Conservation (phyloP, 2,888 invertebrate species). For the Pseudococcus longispinus region DNA sequence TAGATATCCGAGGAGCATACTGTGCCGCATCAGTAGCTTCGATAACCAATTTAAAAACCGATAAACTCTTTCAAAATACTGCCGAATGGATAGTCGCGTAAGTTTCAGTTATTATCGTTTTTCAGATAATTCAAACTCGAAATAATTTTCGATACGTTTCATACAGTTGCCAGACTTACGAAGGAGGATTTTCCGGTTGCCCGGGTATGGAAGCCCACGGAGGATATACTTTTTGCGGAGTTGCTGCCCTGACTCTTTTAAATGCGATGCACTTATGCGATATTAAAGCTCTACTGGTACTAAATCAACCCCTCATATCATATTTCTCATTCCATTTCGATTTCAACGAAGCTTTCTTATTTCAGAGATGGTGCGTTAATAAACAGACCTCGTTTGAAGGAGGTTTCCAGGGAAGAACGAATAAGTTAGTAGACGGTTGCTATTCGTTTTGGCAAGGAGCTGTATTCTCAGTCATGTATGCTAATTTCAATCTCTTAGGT, state of each 20-base stretch:
- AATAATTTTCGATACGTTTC: neutral
- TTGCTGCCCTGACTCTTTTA: slow-evolving; percentile 86
- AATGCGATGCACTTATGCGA: slow-evolving; percentile 78
- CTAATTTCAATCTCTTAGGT: slow-evolving; percentile 21
- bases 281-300: slow-evolving; percentile 74
- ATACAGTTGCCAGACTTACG: slow-evolving; percentile 92
- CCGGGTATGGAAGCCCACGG: slow-evolving; percentile 98
- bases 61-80: slow-evolving; percentile 81
- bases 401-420: slow-evolving; percentile 96
- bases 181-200: slow-evolving; percentile 95
- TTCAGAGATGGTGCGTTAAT: slow-evolving; percentile 83
- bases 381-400: slow-evolving; percentile 94
- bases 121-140: neutral
- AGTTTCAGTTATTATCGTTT: slow-evolving; percentile 29
- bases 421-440: slow-evolving; percentile 97
- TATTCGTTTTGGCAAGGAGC: slow-evolving; percentile 99
- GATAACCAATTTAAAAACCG: slow-evolving; percentile 79
- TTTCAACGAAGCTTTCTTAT: slow-evolving; percentile 57
- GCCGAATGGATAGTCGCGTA: slow-evolving; percentile 88
- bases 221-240: slow-evolving; percentile 98
- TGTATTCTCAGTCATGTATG: slow-evolving; percentile 79
- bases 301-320: slow-evolving; percentile 55
- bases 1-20: slow-evolving; percentile 94
- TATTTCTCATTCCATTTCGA: neutral
- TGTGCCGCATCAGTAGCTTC: slow-evolving; percentile 92